These are phyloP conservation scores for Diachrysia chrysitis DNA, from an alignment of 2,888 invertebrate species.

Conservation along the genomic window DNA sequence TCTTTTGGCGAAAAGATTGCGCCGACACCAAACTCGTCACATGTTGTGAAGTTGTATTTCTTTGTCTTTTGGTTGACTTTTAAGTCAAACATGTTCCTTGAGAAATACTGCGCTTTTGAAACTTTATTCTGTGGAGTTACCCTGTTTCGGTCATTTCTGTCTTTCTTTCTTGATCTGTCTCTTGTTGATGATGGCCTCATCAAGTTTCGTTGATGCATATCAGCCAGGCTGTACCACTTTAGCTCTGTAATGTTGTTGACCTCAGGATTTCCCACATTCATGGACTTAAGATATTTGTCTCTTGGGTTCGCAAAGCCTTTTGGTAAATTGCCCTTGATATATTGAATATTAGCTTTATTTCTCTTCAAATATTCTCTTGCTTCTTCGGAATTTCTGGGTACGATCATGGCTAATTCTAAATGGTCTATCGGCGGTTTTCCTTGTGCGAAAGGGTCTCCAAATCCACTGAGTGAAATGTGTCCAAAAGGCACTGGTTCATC, in stretches of 20 bases:
- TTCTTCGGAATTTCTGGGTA: slow-evolving; percentile 42
- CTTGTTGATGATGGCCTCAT: background rate
- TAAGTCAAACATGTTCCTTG: slow-evolving; percentile 5
- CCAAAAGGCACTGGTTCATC: slow-evolving; percentile 66
- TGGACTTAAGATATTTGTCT: slow-evolving; percentile 36
- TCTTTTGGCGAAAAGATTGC: slow-evolving; percentile 72
- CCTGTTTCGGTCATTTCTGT: background rate
- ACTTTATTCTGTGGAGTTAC: too few relatives aligned
- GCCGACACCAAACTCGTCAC: slow-evolving; percentile 71
- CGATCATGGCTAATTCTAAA: slow-evolving; percentile 53
- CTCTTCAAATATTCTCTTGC: slow-evolving; percentile 33
- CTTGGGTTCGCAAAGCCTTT: slow-evolving; percentile 25
- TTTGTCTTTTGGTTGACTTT: background rate
- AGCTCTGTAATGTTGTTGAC: slow-evolving; percentile 30
- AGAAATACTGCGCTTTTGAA: slow-evolving; percentile 6
- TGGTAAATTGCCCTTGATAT: slow-evolving; percentile 3
- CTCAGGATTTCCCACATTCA: background rate
- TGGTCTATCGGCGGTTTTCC: slow-evolving; percentile 61
- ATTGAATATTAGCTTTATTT: slow-evolving; percentile 11
- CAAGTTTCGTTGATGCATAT: slow-evolving; percentile 57
- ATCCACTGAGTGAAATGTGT: slow-evolving; percentile 67
- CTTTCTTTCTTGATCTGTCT: slow-evolving; percentile 3
- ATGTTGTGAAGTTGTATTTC: slow-evolving; percentile 70
- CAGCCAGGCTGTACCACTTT: slow-evolving; percentile 57
- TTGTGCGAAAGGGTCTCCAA: slow-evolving; percentile 54